Evolutionary conservation across 2,797 vertebrate species (phyloP).

Genomic region (Naso thynnoides): DNA sequence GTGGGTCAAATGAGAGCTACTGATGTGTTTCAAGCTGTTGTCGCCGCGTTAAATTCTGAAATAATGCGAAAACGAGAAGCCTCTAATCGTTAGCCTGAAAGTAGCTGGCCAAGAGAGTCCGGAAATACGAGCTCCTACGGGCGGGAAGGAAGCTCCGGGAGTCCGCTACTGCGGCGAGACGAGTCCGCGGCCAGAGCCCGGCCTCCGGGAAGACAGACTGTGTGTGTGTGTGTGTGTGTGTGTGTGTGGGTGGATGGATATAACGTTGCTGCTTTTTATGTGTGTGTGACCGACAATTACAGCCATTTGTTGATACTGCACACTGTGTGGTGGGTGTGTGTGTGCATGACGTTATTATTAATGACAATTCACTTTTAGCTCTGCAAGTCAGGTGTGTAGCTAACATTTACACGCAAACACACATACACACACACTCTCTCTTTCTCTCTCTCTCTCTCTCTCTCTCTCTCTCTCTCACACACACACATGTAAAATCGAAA

Average conservation of each 20-base stretch:
- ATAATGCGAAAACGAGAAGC: neutral
- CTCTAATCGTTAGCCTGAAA: neutral
- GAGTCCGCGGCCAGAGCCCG: constrained; percentile 45
- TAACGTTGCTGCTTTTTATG: neutral
- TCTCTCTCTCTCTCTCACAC: too few species aligned
- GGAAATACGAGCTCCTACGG: neutral
- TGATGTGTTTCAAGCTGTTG: rapidly evolving
- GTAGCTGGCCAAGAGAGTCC: neutral
- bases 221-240: neutral
- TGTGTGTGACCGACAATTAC: neutral
- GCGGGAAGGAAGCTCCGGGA: neutral
- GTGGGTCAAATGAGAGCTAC: rapidly evolving
- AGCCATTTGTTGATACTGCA: neutral
- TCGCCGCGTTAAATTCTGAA: neutral
- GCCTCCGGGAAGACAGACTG: constrained; percentile 27
- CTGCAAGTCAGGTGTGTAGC: too few species aligned
- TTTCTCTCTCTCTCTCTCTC: too few species aligned
- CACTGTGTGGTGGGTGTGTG: neutral
- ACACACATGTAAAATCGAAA: neutral
- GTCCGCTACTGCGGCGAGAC: neutral
- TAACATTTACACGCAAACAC: neutral
- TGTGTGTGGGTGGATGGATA: neutral
- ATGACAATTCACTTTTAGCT: too few species aligned
- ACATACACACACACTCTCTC: constrained; percentile 3
- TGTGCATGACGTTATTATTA: neutral